Evolutionary conservation across 2,888 invertebrate species (phyloP).

Genomic region (Stenodera caucasica): DNA sequence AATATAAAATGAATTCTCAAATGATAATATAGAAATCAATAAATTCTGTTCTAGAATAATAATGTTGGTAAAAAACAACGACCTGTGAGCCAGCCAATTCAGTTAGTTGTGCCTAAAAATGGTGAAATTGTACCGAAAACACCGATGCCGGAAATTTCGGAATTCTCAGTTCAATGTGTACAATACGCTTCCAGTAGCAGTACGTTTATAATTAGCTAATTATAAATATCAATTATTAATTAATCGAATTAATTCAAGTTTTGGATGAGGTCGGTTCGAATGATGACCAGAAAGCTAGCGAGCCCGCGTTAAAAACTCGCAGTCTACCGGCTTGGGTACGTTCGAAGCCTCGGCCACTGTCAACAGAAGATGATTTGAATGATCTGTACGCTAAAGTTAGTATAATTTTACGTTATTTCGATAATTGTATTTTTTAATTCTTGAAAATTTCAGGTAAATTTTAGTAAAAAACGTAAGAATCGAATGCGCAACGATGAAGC

Average conservation of each 20-base stretch:
- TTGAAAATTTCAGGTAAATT: conserved; percentile 63
- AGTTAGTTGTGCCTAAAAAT: conserved; percentile 43
- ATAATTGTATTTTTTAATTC: neutral
- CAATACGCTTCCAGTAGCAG: conserved; percentile 71
- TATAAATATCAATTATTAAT: neutral
- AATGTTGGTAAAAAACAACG: conserved; percentile 46
- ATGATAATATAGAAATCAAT: too few relatives aligned
- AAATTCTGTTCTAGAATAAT: neutral
- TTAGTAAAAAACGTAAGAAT: conserved; percentile 78
- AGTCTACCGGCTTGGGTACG: conserved; percentile 74
- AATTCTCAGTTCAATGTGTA: conserved; percentile 57
- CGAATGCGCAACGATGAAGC: conserved; percentile 82
- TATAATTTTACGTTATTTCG: neutral
- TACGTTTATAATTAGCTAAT: too few relatives aligned
- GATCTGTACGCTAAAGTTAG: conserved; percentile 71
- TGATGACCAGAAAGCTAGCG: conserved; percentile 55
- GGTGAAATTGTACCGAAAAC: conserved; percentile 49
- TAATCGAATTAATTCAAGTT: conserved; percentile 54
- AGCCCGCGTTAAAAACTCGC: conserved; percentile 61
- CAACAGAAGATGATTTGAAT: conserved; percentile 69
- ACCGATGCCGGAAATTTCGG: conserved; percentile 58
- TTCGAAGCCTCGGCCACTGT: conserved; percentile 68
- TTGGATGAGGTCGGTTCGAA: conserved; percentile 62
- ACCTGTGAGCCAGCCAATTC: conserved; percentile 56
- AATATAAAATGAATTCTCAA: neutral